phyloP scores from a whole-genome alignment of 2,797 vertebrate species.

The Peromyscus eremicus region DNA sequence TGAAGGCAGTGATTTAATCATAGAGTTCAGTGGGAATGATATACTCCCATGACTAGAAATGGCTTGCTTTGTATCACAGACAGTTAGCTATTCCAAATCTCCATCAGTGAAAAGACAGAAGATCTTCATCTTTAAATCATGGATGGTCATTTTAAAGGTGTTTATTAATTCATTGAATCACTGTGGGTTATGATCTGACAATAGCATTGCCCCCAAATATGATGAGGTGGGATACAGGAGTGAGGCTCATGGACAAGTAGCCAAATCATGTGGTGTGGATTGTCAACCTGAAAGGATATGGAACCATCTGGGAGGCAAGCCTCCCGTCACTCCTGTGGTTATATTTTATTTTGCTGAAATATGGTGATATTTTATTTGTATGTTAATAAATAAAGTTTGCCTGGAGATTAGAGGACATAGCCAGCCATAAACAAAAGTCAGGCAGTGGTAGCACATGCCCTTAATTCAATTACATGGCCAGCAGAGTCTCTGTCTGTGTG shows the following conservation, averaged over 20 bases:
- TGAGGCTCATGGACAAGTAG: background rate
- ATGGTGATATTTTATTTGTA: no score
- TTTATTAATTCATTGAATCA: background rate
- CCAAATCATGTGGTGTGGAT: background rate
- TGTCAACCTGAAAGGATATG: background rate
- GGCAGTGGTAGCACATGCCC: no score
- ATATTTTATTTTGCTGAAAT: no score
- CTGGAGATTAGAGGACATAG: no score
- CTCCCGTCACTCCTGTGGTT: background rate
- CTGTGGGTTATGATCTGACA: background rate
- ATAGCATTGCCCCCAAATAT: background rate
- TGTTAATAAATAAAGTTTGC: no score
- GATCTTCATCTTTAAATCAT: background rate
- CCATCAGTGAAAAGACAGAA: background rate
- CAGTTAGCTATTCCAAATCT: background rate
- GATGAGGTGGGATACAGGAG: background rate
- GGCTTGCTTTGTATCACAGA: background rate
- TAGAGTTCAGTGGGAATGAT: background rate
- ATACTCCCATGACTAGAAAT: background rate
- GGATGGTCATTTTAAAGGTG: background rate
- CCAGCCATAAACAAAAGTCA: no score
- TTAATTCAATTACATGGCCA: no score
- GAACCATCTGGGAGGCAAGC: background rate
- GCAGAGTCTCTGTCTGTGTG: no score
- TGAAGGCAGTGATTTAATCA: background rate